These are phyloP conservation scores for Drosophila affinis DNA, from an alignment of 2,888 invertebrate species.

Conservation along the genomic window DNA sequence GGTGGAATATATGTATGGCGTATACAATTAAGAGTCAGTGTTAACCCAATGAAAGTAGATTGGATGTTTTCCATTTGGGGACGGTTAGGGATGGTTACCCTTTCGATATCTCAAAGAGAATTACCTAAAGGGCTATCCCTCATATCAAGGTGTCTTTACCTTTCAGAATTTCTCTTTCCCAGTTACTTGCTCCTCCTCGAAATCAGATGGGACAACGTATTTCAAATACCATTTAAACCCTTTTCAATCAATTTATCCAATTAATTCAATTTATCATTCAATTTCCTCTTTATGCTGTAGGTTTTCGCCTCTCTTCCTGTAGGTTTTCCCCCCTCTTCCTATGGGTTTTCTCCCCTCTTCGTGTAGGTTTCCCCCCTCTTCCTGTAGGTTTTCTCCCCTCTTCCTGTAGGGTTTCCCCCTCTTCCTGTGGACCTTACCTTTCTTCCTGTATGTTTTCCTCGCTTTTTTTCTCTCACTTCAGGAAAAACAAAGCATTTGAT, in stretches of 20 bases:
- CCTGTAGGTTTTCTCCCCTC: neutral
- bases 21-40: too few species aligned
- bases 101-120: too few species aligned
- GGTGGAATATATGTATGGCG: too few species aligned
- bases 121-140: too few species aligned
- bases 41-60: too few species aligned
- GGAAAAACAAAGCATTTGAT: constrained; percentile 18
- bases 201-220: neutral
- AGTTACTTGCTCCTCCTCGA: too few species aligned
- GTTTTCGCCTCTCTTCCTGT: neutral
- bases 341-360: neutral
- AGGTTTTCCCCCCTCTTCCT: neutral
- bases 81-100: too few species aligned
- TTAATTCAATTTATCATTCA: neutral
- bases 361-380: neutral
- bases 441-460: neutral
- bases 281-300: neutral
- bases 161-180: too few species aligned
- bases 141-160: too few species aligned
- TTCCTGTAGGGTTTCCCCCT: neutral
- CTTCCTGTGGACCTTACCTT: neutral
- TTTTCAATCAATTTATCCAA: neutral
- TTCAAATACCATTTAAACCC: neutral
- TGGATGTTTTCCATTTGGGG: too few species aligned
- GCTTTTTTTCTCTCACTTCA: neutral